phyloP scores from a whole-genome alignment of 2,113 vertebrate species.

The Chlorocebus sabaeus region DNA sequence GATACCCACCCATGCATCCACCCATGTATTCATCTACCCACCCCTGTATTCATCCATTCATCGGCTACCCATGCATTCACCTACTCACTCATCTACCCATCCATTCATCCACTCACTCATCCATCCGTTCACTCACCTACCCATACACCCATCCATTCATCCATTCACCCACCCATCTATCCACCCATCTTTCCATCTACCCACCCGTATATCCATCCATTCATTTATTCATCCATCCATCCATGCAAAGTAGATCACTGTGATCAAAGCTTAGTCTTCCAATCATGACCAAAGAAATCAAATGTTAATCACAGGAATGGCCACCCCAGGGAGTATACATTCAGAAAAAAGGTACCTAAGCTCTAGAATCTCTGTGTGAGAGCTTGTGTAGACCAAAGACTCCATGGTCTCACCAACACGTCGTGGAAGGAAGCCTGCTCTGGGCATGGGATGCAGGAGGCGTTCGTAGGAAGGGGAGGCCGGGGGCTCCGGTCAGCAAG shows the following conservation, averaged over 20 bases:
- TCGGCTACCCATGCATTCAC: neutral
- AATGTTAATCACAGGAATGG: neutral
- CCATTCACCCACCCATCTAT: too few species aligned
- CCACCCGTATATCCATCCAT: neutral
- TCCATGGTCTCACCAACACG: neutral
- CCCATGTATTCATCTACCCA: too few species aligned
- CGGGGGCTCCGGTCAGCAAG: neutral
- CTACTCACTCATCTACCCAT: neutral
- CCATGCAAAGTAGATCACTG: neutral
- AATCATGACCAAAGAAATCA: neutral
- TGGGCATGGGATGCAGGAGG: rapidly evolving
- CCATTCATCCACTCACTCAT: too few species aligned
- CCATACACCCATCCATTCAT: neutral
- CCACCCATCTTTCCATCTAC: rapidly evolving
- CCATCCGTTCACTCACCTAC: too few species aligned
- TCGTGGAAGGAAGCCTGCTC: neutral
- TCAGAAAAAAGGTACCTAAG: neutral
- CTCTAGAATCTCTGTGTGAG: neutral
- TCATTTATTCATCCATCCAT: neutral
- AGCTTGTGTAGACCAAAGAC: neutral
- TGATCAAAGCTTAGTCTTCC: neutral
- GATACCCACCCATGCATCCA: too few species aligned
- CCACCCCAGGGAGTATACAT: neutral
- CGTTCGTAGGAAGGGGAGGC: neutral
- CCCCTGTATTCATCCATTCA: too few species aligned